Evolutionary conservation across 2,113 vertebrate genomes (phyloP), one percentile per base, ranked within the genome.

Genomic region (Rhadina sibilatrix): DNA sequence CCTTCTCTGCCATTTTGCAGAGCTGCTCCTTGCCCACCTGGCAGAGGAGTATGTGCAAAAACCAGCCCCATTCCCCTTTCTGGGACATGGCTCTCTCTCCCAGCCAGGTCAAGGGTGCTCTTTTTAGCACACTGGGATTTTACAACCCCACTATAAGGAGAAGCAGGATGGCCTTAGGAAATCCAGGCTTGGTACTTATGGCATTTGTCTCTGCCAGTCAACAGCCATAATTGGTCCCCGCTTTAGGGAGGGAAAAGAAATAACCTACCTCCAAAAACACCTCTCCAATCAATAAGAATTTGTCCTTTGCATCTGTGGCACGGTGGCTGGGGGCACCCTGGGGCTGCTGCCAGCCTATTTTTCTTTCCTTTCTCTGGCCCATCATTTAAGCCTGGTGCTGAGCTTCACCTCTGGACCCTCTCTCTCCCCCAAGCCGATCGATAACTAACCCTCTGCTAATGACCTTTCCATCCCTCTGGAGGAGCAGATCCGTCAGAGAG

Each of bases 391-490:
- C 78, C 69, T 92, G 79, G 77, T 83, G 66, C 93, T 96, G 95
- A 96, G 93, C 91, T 82, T 97, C 83, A 93, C 93, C 89, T 96
- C 93, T 37, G 52, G 95, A 95, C 87, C 85, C 65, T 59, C 82
- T 87, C 76, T 77, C 90, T 49, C 50, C 52, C 46, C 94, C 57
- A 35, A 50, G 16, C 89, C 18, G 59, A 98, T 98, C 98, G 91
- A 97, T 97, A 98, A 47, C 81, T 75, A 96, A 96, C 84, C 92
- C 94, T 97, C 74, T 87, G 94, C 93, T 97, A 97, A 97, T 80
- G 97, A 97, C 95, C 97, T 97, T 97, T 97, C 95, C 92, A 83
- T 89, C 94, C 95, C 96, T 77, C 60, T 79, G 95, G 91, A 90
- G 16, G 15, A 92, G 87, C 72, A 85, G 94, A 96, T 97, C 91